phyloP scores from a whole-genome alignment of 2,113 vertebrate species.

The Saguinus midas region DNA sequence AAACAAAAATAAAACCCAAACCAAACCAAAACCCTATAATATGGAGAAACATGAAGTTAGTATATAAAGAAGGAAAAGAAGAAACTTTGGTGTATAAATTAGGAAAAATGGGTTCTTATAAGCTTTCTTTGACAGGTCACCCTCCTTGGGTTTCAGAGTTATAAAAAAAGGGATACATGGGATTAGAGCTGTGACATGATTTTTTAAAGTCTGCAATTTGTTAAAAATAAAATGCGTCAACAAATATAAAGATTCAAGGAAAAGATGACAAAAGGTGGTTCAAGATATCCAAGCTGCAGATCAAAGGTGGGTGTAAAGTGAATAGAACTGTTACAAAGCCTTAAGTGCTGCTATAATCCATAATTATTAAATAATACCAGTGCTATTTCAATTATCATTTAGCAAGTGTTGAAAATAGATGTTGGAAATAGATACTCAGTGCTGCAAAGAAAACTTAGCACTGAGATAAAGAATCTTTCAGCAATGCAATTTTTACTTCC shows the following conservation, averaged over 20 bases:
- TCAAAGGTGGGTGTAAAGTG: not conserved
- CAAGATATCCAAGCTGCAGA: not conserved
- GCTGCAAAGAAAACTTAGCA: too few relatives aligned
- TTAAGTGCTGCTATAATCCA: not conserved
- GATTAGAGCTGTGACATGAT: not conserved
- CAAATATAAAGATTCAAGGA: not conserved
- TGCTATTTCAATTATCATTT: not conserved
- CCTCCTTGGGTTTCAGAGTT: not conserved
- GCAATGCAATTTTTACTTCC: too few relatives aligned
- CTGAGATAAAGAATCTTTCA: too few relatives aligned
- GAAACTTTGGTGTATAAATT: not conserved
- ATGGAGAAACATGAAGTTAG: not conserved
- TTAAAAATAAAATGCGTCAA: constrained; percentile 12
- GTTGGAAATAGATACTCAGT: too few relatives aligned
- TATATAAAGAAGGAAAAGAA: not conserved
- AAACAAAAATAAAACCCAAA: too few relatives aligned
- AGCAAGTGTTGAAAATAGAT: too few relatives aligned
- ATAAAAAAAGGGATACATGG: not conserved
- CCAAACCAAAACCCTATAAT: not conserved
- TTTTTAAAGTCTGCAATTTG: constrained; percentile 13
- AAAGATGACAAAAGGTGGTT: not conserved
- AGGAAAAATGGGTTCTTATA: not conserved
- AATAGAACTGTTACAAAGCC: not conserved
- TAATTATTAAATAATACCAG: not conserved
- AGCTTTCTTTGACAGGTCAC: not conserved